Conservation (phyloP, 2,888 invertebrate species). For the Onchidella celtica region DNA sequence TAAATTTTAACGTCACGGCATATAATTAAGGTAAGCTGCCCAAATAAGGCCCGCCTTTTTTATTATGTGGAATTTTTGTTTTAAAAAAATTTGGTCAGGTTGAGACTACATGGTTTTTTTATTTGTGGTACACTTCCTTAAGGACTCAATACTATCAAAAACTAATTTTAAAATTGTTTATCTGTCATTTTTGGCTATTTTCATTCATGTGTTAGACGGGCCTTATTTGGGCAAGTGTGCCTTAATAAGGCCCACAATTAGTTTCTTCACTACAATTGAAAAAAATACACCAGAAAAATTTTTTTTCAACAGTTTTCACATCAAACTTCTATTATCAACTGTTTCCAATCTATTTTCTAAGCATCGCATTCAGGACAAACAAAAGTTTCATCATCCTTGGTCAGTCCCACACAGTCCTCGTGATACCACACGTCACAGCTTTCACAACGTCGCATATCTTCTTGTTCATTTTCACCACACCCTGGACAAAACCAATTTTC, state of each 20-base stretch:
- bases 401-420: not conserved
- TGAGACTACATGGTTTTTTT: too few species aligned
- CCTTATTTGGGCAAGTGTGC: not conserved
- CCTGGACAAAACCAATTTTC: not conserved
- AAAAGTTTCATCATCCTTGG: not conserved
- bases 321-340: too few species aligned
- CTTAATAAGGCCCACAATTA: not conserved
- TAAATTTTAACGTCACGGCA: too few species aligned
- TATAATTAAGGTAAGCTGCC: not conserved
- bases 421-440: not conserved
- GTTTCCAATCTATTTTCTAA: too few species aligned
- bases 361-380: not conserved
- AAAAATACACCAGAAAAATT: too few species aligned
- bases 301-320: too few species aligned
- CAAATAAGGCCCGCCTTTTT: not conserved
- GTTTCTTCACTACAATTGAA: too few species aligned
- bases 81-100: not conserved
- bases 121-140: too few species aligned
- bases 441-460: not conserved
- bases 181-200: not conserved
- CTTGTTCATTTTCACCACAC: not conserved
- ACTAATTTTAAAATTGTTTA: too few species aligned
- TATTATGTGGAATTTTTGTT: too few species aligned
- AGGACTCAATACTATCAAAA: too few species aligned
- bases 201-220: not conserved